Conservation (phyloP, 1,140 invertebrate genomes). For the Colletes gigas region DNA sequence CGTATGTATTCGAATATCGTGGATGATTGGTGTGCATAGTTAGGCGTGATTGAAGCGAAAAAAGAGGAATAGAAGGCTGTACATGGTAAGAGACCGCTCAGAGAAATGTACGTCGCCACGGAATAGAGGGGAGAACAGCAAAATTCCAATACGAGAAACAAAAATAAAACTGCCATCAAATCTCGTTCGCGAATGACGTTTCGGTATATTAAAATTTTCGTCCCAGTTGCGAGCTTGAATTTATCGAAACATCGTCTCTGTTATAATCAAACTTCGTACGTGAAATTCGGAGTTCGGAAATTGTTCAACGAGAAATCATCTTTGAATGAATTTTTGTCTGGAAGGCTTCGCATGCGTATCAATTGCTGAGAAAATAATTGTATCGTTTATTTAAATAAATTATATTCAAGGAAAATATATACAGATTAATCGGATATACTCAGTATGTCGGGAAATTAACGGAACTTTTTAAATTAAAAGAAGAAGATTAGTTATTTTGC, state of each 20-base stretch:
- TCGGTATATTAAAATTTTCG: background rate
- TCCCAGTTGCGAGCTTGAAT: background rate
- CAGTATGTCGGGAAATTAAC: too few species aligned
- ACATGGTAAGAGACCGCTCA: background rate
- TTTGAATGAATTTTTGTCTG: too few species aligned
- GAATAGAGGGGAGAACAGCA: background rate
- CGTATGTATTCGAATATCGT: background rate
- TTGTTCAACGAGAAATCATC: background rate
- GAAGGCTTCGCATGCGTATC: too few species aligned
- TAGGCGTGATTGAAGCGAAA: slow-evolving; percentile 5
- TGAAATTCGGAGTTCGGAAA: too few species aligned
- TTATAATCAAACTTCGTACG: too few species aligned
- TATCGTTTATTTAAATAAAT: too few species aligned
- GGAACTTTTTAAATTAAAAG: too few species aligned
- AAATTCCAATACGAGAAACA: background rate
- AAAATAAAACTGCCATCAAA: background rate
- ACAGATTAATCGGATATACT: too few species aligned
- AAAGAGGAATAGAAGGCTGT: too few species aligned
- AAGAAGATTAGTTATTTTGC: too few species aligned
- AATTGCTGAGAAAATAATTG: too few species aligned
- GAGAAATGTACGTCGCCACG: slow-evolving; percentile 2
- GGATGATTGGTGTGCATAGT: background rate
- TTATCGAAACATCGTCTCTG: background rate
- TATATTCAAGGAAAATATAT: too few species aligned
- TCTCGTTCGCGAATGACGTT: background rate